These are phyloP conservation scores for Hirtodrosophila alboralis DNA, from an alignment of 2,888 invertebrate genomes.

Conservation along the genomic window DNA sequence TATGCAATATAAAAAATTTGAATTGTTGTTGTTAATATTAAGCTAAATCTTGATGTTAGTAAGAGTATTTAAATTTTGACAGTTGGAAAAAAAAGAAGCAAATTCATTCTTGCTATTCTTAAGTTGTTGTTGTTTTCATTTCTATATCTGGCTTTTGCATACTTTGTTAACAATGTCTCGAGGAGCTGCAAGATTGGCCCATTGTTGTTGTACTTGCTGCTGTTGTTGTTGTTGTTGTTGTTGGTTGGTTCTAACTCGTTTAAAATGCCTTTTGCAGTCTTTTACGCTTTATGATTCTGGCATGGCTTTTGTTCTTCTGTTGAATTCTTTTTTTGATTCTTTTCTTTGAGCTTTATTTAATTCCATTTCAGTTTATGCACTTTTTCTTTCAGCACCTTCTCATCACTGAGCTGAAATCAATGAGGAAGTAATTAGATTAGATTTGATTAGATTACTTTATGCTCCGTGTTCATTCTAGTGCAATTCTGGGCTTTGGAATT, in stretches of 20 bases:
- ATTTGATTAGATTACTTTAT: constrained; percentile 28
- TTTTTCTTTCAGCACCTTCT: constrained; percentile 53
- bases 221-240: constrained; percentile 17
- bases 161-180: constrained; percentile 38
- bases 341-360: constrained; percentile 19
- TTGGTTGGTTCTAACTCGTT: constrained; percentile 40
- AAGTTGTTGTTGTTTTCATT: constrained; percentile 12
- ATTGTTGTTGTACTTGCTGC: constrained; percentile 27
- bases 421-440: constrained; percentile 73
- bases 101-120: background rate
- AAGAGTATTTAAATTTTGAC: no score
- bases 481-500: background rate
- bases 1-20: no score
- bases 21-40: no score
- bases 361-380: constrained; percentile 36
- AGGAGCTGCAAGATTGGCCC: constrained; percentile 35
- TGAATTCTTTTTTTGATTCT: constrained; percentile 7
- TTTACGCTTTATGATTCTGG: constrained; percentile 52
- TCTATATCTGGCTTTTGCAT: constrained; percentile 31
- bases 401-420: constrained; percentile 51
- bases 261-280: constrained; percentile 35
- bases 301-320: constrained; percentile 38
- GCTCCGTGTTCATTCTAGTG: constrained; percentile 7
- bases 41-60: no score
- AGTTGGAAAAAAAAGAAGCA: no score